Percentiles rank a stretch among this genome's conserved stretches.
Conservation (phyloP, 2,797 vertebrate species). For the Peromyscus attwateri region DNA sequence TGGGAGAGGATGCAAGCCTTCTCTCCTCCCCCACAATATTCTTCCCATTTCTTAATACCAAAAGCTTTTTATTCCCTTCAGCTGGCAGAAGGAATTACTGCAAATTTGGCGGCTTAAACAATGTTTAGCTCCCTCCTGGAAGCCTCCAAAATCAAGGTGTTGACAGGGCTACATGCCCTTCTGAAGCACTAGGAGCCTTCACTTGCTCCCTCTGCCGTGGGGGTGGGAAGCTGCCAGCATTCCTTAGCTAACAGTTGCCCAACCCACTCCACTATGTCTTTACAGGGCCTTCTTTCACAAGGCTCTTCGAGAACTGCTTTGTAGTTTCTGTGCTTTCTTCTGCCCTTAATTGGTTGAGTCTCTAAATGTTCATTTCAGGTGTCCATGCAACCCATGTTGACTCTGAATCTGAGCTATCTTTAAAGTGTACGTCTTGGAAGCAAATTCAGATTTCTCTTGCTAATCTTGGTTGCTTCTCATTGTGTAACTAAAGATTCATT, state of each 20-base stretch:
- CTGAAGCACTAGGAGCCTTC: background rate
- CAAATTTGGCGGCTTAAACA: background rate
- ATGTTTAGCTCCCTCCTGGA: background rate
- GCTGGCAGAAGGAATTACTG: background rate
- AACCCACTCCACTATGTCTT: background rate
- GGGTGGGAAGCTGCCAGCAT: fast-evolving
- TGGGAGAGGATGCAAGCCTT: background rate
- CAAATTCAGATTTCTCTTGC: background rate
- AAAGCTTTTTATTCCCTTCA: background rate
- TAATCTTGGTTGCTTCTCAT: background rate
- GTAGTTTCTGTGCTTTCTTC: background rate
- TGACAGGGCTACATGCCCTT: fast-evolving
- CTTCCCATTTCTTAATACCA: background rate
- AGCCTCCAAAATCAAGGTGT: background rate
- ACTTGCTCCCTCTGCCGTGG: background rate
- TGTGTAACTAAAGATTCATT: background rate
- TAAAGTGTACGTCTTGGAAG: background rate
- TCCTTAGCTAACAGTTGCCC: background rate
- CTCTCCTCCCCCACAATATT: background rate
- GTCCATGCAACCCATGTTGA: background rate
- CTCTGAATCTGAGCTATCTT: background rate
- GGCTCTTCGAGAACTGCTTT: background rate
- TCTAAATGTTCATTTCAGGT: background rate
- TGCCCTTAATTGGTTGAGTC: background rate
- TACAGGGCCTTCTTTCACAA: fast-evolving